A percentile compares a stretch with the other conserved stretches of the same genome.
phyloP scores from a whole-genome alignment of 2,888 invertebrate genomes.

The Phragmatobia fuliginosa region DNA sequence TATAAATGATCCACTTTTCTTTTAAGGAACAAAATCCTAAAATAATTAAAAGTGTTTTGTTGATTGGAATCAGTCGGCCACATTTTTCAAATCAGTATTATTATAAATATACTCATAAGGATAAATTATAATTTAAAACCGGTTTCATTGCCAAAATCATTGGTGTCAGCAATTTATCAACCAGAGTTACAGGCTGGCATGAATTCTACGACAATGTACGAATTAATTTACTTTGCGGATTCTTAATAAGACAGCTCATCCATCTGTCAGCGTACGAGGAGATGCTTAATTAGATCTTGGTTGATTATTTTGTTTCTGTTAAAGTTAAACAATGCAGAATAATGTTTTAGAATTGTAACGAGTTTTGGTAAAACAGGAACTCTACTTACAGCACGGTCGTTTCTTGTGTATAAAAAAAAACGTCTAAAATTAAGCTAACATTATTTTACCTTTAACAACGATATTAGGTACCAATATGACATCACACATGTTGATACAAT shows the following conservation, averaged over 20 bases:
- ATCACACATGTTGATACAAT: no score
- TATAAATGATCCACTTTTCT: background rate
- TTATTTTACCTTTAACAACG: background rate
- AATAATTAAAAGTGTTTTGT: background rate
- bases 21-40: background rate
- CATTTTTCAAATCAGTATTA: background rate
- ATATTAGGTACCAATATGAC: background rate
- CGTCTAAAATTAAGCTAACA: no score
- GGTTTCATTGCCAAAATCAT: constrained; percentile 20
- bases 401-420: no score
- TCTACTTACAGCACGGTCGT: background rate
- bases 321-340: constrained; percentile 23
- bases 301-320: constrained; percentile 38
- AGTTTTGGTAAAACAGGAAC: no score
- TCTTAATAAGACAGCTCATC: constrained; percentile 36
- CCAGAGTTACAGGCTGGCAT: constrained; percentile 15
- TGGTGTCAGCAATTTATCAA: constrained; percentile 11
- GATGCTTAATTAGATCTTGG: constrained; percentile 43
- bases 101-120: background rate
- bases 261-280: constrained; percentile 42
- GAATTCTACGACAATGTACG: constrained; percentile 24
- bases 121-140: background rate
- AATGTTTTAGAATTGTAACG: constrained; percentile 7
- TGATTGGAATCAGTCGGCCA: background rate
- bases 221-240: constrained; percentile 34